Evolutionary conservation across 2,888 invertebrate species (phyloP), one percentile per base, ranked within the genome.

Genomic region (Amiota communis): DNA sequence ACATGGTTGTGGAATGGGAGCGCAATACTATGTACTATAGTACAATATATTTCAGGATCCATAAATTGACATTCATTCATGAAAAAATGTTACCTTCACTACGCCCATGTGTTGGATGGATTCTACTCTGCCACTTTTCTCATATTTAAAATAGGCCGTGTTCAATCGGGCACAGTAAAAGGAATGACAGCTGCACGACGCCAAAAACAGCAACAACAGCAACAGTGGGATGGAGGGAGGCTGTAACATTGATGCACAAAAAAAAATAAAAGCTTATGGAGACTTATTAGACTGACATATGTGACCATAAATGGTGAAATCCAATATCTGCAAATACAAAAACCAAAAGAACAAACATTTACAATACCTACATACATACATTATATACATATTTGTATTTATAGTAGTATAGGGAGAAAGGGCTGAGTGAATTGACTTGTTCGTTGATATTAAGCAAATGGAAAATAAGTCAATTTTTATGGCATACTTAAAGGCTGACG

Each of bases 381-480:
- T n/a, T n/a, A n/a, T n/a, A n/a, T n/a, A 17, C 23, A 15, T 17
- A 59, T 15, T n/a, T 59, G 59, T 59, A 11, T n/a, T n/a, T n/a
- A n/a, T n/a, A n/a, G n/a, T 20, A 20, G 17, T 11, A 53, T 53
- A 53, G 1, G 36, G 36, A 36, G 36, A 36, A 36, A n/a, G n/a
- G 53, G 10, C n/a, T 53, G 12, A 10, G 12, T 6, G 12, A 53
- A n/a, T 53, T 53, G n/a, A 36, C 36, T 36, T 23, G 46, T 46
- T 63, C 13, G 36, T 15, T 67, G 70, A 77, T 72, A 70, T 74
- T 76, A 78, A 77, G 15, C 67, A 75, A 73, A 73, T 78, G 81
- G 78, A 74, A 80, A 77, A 78, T 75, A 74, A 81, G 76, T 81
- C 74, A 75, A 79, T 76, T 81, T 81, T 81, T 78, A 81, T 81